Evolutionary conservation across 2,888 invertebrate genomes (phyloP), one percentile per base, ranked within the genome.

Genomic region (Cristatella mucedo): DNA sequence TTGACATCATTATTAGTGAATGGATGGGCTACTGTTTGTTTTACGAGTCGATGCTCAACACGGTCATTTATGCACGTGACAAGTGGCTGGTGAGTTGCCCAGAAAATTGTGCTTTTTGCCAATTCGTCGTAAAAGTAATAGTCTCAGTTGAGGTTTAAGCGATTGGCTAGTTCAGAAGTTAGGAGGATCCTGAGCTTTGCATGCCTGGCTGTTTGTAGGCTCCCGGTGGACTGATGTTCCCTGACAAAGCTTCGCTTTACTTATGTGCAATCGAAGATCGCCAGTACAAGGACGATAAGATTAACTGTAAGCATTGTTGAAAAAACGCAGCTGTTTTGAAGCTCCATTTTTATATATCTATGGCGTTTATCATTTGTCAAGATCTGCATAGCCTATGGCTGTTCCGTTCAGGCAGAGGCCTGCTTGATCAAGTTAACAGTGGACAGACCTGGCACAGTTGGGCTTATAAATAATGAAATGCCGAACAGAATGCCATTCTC

Each of bases 231-330:
- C 76, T 91, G 72, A 75, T 95, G 54, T 91, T 95, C 69, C 93
- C 93, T 1, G 76, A 76, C 60, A 64, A 86, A 58, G 95, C 95
- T 48, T 87, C 87, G 1, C 71, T 99, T 30, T 95, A 84, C 67
- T 79, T 99, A 41, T 85, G 85, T 46, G 73, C 70, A 33, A 74
- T 74, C 47, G 74, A 75, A 67, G 97, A 99, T 67, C 76, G 95
- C 16, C 95, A 97, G 70, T 99, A 99, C 71, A 99, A 97, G 68
- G 95, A 97, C 60, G 95, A 97, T 68, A 99, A 99, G 70, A 97
- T 99, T 53, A 93, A 97, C 70, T 99, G 95, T 71, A 55, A 59
- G 62, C 54, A 21, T 5, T n/a, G 7, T n/a, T n/a, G 9, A n/a
- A 26, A 26, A 26, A 26, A 26, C n/a, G n/a, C 13, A 22, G 20